Evolutionary conservation across 2,888 invertebrate species (phyloP).

Genomic region (Keiferia lycopersicella): DNA sequence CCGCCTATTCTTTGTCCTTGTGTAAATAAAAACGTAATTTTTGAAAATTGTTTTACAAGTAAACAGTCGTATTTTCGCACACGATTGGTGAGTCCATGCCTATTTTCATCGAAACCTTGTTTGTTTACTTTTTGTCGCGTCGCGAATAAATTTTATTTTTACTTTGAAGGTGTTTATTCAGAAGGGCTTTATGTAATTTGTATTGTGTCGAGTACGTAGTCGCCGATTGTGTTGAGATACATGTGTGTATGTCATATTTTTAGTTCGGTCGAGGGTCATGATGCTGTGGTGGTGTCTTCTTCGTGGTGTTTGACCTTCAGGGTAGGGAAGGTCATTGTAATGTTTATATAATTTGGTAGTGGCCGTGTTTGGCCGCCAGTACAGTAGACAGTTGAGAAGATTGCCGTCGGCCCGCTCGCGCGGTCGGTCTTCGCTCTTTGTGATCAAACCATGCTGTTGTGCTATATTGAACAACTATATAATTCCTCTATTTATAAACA

Average conservation of each 20-base stretch:
- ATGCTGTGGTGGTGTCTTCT: conserved; percentile 34
- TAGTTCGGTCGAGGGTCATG: conserved; percentile 31
- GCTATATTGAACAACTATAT: conserved; percentile 31
- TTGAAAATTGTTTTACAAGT: conserved; percentile 36
- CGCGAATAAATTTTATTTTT: conserved; percentile 8
- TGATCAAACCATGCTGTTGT: conserved; percentile 34
- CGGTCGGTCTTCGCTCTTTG: conserved; percentile 34
- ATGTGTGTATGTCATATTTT: conserved; percentile 37
- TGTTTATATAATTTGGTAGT: conserved; percentile 62
- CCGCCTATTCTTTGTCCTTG: conserved; percentile 43
- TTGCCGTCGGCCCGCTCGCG: conserved; percentile 52
- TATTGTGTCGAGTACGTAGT: conserved; percentile 22
- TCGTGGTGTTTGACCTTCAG: conserved; percentile 60
- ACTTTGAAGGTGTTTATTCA: neutral
- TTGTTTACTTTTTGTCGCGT: neutral
- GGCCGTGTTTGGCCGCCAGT: conserved; percentile 44
- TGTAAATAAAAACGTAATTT: conserved; percentile 52
- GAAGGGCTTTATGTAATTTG: conserved; percentile 35
- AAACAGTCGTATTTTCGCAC: conserved; percentile 18
- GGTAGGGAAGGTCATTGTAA: conserved; percentile 61
- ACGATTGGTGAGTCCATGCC: neutral
- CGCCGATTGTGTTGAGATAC: conserved; percentile 34
- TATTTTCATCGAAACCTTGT: neutral
- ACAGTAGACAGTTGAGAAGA: conserved; percentile 40
- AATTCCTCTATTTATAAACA: neutral